Percentiles rank a stretch among this genome's conserved stretches.
These are phyloP conservation scores for Coleophora deauratella DNA, from an alignment of 2,888 invertebrate genomes.

Conservation along the genomic window DNA sequence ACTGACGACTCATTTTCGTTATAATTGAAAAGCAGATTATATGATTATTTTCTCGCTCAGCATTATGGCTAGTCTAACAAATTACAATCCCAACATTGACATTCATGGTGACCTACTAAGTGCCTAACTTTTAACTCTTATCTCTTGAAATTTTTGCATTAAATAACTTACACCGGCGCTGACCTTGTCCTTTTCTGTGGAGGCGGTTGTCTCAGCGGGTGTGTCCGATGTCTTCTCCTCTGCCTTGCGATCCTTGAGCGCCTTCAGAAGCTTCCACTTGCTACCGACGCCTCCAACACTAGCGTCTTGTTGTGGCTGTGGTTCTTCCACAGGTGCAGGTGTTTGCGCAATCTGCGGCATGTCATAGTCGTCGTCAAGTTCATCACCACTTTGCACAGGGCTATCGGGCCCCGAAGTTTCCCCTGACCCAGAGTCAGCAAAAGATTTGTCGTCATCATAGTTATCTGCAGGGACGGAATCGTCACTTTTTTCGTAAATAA, in stretches of 20 bases:
- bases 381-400: constrained; percentile 83
- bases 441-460: constrained; percentile 56
- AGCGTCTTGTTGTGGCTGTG: constrained; percentile 62
- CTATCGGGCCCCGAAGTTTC: constrained; percentile 93
- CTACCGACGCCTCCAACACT: constrained; percentile 76
- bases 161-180: constrained; percentile 80
- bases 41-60: too few relatives aligned
- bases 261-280: constrained; percentile 93
- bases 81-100: constrained; percentile 1
- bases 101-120: not conserved
- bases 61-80: not conserved
- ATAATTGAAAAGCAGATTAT: too few relatives aligned
- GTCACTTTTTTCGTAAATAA: constrained; percentile 55
- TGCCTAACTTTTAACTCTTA: constrained; percentile 76
- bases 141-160: constrained; percentile 78
- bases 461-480: constrained; percentile 40
- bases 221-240: constrained; percentile 87
- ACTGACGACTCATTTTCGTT: too few relatives aligned
- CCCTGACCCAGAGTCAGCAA: constrained; percentile 81
- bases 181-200: constrained; percentile 77
- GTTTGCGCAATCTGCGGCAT: constrained; percentile 62
- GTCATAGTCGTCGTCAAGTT: constrained; percentile 78
- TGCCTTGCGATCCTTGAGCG: constrained; percentile 90
- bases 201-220: constrained; percentile 75
- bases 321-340: constrained; percentile 30